These are phyloP conservation scores for Drosophila macrospina DNA, from an alignment of 2,888 invertebrate species.

Conservation along the genomic window DNA sequence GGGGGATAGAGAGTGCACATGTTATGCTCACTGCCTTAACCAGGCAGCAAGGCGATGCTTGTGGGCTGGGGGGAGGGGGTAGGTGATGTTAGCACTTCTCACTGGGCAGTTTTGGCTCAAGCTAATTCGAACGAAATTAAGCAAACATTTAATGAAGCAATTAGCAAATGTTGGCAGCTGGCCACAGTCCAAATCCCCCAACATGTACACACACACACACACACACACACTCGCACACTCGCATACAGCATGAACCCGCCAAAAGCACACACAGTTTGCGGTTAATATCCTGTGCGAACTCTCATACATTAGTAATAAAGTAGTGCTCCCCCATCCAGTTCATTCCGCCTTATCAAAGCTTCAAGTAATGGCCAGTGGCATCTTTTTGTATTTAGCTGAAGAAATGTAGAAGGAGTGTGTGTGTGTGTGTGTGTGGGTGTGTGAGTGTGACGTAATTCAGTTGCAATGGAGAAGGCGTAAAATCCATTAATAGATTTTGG, in stretches of 20 bases:
- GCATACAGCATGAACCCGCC: conserved; percentile 12
- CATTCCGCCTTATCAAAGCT: background rate
- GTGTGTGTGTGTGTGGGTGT: conserved; percentile 13
- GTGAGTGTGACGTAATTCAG: conserved; percentile 24
- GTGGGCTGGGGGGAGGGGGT: too few species aligned
- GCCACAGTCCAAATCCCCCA: conserved; percentile 21
- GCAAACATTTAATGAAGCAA: conserved; percentile 81
- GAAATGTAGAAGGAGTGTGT: background rate
- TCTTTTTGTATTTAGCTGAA: conserved; percentile 7
- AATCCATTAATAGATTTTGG: conserved; percentile 60
- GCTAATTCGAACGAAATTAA: conserved; percentile 79
- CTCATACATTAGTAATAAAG: conserved; percentile 63
- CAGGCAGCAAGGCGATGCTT: background rate
- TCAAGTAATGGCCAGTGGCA: conserved; percentile 45
- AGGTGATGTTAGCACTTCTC: background rate
- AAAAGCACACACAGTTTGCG: conserved; percentile 55
- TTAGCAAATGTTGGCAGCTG: conserved; percentile 72
- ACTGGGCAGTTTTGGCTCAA: conserved; percentile 40
- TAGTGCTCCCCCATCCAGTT: conserved; percentile 24
- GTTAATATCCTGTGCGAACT: conserved; percentile 67
- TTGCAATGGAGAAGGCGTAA: conserved; percentile 17
- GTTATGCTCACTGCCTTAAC: background rate
- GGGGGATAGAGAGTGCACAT: conserved; percentile 13
- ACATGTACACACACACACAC: background rate
- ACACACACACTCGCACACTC: background rate